Evolutionary conservation across 2,888 invertebrate species (phyloP).

Genomic region (Cyclophora punctaria): DNA sequence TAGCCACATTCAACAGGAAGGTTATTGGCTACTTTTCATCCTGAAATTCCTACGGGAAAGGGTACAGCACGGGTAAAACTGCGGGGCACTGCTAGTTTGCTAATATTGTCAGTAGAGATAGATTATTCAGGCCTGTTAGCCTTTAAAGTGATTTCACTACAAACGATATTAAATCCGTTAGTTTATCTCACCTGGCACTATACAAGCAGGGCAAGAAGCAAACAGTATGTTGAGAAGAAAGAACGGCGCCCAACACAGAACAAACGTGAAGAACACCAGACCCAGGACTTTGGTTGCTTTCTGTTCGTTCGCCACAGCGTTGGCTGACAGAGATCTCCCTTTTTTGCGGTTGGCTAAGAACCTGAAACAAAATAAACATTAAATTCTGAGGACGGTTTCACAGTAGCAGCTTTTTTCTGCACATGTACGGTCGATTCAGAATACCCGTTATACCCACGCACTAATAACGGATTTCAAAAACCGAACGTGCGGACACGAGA

Average conservation of each 20-base stretch:
- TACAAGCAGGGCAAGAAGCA: conserved; percentile 87
- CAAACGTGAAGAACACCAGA: conserved; percentile 93
- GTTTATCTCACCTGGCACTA: conserved; percentile 76
- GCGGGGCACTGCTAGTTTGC: no score
- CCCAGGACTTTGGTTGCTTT: conserved; percentile 96
- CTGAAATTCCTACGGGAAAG: no score
- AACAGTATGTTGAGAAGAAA: conserved; percentile 91
- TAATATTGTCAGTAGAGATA: background rate
- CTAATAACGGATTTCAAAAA: no score
- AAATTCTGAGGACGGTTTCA: no score
- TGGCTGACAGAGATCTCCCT: conserved; percentile 82
- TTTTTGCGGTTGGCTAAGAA: conserved; percentile 82
- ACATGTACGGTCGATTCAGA: no score
- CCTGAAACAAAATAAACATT: conserved; percentile 51
- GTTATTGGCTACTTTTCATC: no score
- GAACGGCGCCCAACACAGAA: conserved; percentile 95
- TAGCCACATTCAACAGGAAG: no score
- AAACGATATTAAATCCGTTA: background rate
- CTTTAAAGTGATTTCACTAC: background rate
- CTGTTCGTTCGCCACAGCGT: conserved; percentile 92
- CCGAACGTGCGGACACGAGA: no score
- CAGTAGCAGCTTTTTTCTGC: no score
- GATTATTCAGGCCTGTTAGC: no score
- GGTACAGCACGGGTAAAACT: no score
- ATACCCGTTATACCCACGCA: no score